These are phyloP conservation scores for Crotalus helleri DNA, from an alignment of 2,113 vertebrate genomes.

Conservation along the genomic window DNA sequence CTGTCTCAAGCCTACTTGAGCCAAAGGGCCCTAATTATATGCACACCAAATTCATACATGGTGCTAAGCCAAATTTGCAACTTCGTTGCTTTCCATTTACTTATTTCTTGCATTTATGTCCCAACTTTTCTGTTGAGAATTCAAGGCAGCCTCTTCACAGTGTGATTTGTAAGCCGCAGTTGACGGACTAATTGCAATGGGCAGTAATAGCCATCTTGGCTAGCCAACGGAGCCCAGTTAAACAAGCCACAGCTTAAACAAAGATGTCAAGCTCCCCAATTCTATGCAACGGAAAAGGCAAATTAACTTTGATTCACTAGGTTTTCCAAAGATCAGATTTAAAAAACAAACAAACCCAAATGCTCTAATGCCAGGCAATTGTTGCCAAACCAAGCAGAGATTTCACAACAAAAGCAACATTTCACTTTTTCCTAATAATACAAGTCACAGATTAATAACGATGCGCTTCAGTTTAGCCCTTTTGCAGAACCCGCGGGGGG, in stretches of 20 bases:
- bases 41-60: not conserved
- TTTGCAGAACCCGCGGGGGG: slow-evolving; percentile 53
- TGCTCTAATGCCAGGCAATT: not conserved
- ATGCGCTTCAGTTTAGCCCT: too few species aligned
- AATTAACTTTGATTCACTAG: not conserved
- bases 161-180: not conserved
- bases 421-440: not conserved
- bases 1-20: not conserved
- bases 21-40: not conserved
- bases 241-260: not conserved
- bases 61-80: not conserved
- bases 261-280: not conserved
- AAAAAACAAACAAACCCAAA: not conserved
- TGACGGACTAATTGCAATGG: not conserved
- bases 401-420: not conserved
- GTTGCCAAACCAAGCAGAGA: not conserved
- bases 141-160: not conserved
- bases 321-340: not conserved
- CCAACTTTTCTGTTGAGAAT: not conserved
- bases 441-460: not conserved
- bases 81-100: not conserved
- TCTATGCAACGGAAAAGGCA: not conserved
- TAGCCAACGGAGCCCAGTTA: not conserved
- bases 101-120: not conserved
- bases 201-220: not conserved